Conservation (phyloP, 2,888 invertebrate genomes). For the Caenorhabditis sp. region DNA sequence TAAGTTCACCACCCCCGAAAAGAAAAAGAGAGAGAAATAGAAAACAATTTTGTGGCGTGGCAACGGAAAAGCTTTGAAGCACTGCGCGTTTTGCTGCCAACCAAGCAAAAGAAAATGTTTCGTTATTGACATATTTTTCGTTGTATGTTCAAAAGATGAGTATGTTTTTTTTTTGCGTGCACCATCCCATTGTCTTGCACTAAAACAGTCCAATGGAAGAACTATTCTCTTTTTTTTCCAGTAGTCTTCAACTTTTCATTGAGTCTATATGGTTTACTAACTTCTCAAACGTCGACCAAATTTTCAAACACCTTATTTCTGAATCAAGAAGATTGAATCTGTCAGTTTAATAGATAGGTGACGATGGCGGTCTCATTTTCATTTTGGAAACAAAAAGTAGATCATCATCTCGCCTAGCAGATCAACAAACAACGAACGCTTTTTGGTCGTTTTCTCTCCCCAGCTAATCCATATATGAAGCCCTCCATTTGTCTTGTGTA, state of each 20-base stretch:
- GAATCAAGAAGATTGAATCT: constrained; percentile 2
- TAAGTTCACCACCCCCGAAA: not conserved
- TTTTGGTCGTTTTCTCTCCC: not conserved
- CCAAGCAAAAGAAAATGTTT: constrained; percentile 40
- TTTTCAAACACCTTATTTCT: not conserved
- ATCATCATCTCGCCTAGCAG: constrained; percentile 35
- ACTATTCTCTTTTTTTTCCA: not conserved
- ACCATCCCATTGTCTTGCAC: constrained; percentile 2
- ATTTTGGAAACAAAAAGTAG: constrained; percentile 24
- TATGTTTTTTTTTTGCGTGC: constrained; percentile 55
- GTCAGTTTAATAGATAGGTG: constrained; percentile 9
- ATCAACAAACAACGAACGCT: constrained; percentile 24
- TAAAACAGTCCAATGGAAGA: constrained; percentile 13
- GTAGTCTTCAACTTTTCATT: too few relatives aligned
- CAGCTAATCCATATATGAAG: constrained; percentile 24
- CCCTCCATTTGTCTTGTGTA: constrained; percentile 30
- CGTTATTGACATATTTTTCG: constrained; percentile 39
- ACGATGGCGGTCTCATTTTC: not conserved
- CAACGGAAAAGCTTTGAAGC: constrained; percentile 19
- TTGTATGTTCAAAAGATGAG: constrained; percentile 56
- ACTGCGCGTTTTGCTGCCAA: constrained; percentile 20
- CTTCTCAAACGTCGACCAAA: not conserved
- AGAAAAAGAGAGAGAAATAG: constrained; percentile 12
- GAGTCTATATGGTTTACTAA: not conserved
- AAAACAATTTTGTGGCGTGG: constrained; percentile 20